Evolutionary conservation across 2,797 vertebrate genomes (phyloP).

Genomic region (Peromyscus nudipes): DNA sequence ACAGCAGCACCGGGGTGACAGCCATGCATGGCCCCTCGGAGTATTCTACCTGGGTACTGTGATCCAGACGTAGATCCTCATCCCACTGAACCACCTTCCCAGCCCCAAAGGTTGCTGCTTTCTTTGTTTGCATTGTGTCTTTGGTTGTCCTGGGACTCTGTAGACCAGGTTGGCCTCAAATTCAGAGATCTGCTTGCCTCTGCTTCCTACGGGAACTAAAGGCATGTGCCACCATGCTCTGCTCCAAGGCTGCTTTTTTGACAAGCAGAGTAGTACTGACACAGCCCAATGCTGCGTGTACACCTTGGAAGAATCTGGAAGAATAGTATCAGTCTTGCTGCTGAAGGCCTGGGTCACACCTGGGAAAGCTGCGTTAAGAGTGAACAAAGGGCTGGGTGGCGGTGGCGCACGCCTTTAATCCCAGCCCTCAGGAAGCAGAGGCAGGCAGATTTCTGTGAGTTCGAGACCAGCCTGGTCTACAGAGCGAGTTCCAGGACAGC

Average conservation of each 20-base stretch:
- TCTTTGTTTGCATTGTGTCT: no score
- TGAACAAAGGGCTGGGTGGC: not conserved
- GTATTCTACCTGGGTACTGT: not conserved
- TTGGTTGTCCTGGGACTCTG: not conserved
- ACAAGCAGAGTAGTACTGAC: not conserved
- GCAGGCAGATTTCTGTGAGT: not conserved
- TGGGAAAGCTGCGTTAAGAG: not conserved
- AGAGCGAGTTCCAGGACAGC: not conserved
- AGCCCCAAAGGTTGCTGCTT: no score
- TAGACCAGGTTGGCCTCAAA: not conserved
- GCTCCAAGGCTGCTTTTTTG: not conserved
- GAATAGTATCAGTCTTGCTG: not conserved
- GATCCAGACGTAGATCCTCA: not conserved
- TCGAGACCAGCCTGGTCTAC: not conserved
- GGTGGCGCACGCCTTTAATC: not conserved
- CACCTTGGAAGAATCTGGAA: not conserved
- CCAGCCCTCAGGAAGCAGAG: not conserved
- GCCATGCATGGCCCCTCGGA: no score
- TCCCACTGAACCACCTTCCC: no score
- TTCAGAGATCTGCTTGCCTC: not conserved
- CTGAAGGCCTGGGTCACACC: not conserved
- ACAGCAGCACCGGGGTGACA: not conserved
- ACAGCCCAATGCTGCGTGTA: not conserved
- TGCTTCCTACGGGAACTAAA: not conserved
- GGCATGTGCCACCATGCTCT: not conserved